Percentiles rank a stretch among this genome's conserved stretches.
Conservation (phyloP, 2,113 vertebrate genomes). For the Cryptotis parvus region DNA sequence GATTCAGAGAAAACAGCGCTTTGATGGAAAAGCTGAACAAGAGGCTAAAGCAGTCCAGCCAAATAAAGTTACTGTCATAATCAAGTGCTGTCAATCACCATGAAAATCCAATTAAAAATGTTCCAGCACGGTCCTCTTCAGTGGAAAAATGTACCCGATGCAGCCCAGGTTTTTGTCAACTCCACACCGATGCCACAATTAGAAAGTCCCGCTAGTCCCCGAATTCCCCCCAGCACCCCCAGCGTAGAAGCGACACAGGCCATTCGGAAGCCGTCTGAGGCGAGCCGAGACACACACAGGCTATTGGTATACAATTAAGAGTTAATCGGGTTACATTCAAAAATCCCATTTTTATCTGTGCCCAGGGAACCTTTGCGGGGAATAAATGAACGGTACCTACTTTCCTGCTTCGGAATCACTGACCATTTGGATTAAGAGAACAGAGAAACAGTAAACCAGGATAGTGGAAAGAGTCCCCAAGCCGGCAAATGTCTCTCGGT, state of each 20-base stretch:
- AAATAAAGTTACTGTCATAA: constrained; percentile 91
- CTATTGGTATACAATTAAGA: constrained; percentile 82
- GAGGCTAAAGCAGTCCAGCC: constrained; percentile 87
- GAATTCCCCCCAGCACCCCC: constrained; percentile 60
- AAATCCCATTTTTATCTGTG: constrained; percentile 77
- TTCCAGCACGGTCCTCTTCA: constrained; percentile 85
- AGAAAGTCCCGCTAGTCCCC: constrained; percentile 84
- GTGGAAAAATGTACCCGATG: constrained; percentile 86
- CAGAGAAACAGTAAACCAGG: constrained; percentile 68
- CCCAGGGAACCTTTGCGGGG: constrained; percentile 67
- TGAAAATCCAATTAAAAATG: constrained; percentile 90
- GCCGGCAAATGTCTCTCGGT: constrained; percentile 72
- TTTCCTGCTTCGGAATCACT: constrained; percentile 71
- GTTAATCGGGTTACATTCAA: constrained; percentile 64
- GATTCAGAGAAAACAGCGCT: constrained; percentile 85
- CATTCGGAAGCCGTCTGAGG: constrained; percentile 71
- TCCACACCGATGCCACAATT: constrained; percentile 74
- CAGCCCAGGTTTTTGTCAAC: constrained; percentile 80
- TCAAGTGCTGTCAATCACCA: constrained; percentile 91
- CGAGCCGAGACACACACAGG: constrained; percentile 56
- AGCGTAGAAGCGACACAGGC: constrained; percentile 73
- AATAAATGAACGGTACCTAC: constrained; percentile 67
- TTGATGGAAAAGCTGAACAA: constrained; percentile 85
- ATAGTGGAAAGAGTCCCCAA: constrained; percentile 63
- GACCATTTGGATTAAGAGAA: constrained; percentile 64